These are phyloP conservation scores for Lamprotornis superbus DNA, from an alignment of 2,113 vertebrate species.

Conservation along the genomic window DNA sequence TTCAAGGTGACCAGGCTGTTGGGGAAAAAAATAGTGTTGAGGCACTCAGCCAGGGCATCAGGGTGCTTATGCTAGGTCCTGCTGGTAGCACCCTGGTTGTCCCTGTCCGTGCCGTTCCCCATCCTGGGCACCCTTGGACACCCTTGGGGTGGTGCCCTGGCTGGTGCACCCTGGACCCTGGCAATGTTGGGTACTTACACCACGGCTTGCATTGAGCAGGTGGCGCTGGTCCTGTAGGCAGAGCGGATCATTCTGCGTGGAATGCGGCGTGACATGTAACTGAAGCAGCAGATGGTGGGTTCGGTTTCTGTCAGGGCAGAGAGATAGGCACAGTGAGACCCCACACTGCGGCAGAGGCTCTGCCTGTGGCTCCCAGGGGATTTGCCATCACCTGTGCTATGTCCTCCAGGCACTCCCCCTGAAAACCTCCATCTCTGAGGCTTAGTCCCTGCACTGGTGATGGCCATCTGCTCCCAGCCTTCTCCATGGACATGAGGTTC, in stretches of 20 bases:
- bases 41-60: rapidly evolving
- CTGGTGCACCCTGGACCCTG: rapidly evolving
- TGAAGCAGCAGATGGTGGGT: rapidly evolving
- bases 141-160: neutral
- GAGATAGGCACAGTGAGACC: neutral
- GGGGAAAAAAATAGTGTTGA: neutral
- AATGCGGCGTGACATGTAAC: rapidly evolving
- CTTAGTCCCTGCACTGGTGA: neutral
- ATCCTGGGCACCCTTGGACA: neutral
- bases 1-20: neutral
- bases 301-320: rapidly evolving
- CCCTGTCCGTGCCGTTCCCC: neutral
- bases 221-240: rapidly evolving
- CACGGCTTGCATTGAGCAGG: rapidly evolving
- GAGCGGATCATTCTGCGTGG: rapidly evolving
- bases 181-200: neutral
- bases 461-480: neutral
- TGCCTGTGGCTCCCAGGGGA: neutral
- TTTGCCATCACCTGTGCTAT: neutral
- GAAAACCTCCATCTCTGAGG: neutral
- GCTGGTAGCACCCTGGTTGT: neutral
- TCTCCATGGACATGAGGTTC: neutral
- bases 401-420: rapidly evolving
- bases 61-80: rapidly evolving
- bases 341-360: rapidly evolving